Evolutionary conservation across 1,140 invertebrate genomes (phyloP).

Genomic region (Hesperophylax magnus): DNA sequence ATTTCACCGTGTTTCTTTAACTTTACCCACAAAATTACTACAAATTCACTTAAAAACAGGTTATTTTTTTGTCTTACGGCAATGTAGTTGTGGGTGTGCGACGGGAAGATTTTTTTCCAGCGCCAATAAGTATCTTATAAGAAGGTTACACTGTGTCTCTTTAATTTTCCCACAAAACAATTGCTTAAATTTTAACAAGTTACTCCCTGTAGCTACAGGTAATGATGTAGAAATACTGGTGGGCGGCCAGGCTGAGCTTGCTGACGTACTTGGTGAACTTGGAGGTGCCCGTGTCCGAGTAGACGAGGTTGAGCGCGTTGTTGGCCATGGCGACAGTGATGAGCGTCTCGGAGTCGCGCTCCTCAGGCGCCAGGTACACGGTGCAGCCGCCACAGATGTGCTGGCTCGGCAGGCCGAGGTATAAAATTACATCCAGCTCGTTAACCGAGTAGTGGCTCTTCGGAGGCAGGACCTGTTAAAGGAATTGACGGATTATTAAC

Average conservation of each 20-base stretch:
- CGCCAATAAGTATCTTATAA: too few relatives aligned
- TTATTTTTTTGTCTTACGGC: too few relatives aligned
- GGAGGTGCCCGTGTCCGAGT: conserved; percentile 74
- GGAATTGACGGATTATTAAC: conserved; percentile 46
- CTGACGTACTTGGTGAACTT: conserved; percentile 78
- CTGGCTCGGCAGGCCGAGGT: conserved; percentile 69
- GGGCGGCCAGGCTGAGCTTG: conserved; percentile 64
- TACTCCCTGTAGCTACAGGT: conserved; percentile 71
- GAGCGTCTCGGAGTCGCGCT: conserved; percentile 59
- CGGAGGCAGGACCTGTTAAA: conserved; percentile 65
- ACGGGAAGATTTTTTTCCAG: too few relatives aligned
- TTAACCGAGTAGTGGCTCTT: conserved; percentile 67
- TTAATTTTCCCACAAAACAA: not conserved
- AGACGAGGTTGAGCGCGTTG: conserved; percentile 80
- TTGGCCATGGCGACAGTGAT: conserved; percentile 72
- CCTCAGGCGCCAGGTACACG: conserved; percentile 70
- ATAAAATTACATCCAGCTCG: conserved; percentile 73
- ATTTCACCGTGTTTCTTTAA: too few relatives aligned
- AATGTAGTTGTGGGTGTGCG: too few relatives aligned
- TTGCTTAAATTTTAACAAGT: not conserved
- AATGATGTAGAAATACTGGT: conserved; percentile 70
- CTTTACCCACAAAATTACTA: too few relatives aligned
- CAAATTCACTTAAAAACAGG: too few relatives aligned
- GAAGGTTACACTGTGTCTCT: too few relatives aligned
- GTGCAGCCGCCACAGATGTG: conserved; percentile 66